Conservation (phyloP, 2,888 invertebrate species). For the Lathronympha strigana region DNA sequence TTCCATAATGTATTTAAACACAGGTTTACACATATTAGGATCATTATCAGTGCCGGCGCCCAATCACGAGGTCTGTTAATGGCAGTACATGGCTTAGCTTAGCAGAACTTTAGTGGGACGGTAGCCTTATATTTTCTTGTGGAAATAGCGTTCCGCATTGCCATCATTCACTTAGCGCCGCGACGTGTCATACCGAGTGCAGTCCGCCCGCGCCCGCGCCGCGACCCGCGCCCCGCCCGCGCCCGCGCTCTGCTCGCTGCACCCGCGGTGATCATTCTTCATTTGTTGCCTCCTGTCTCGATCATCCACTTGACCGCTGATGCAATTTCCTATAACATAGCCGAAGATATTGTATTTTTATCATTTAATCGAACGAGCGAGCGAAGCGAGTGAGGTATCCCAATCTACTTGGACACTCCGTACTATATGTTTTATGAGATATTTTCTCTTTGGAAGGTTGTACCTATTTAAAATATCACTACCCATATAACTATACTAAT, state of each 20-base stretch:
- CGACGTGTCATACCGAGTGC: constrained; percentile 64
- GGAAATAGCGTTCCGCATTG: constrained; percentile 37
- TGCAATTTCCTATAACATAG: constrained; percentile 25
- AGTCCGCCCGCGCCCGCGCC: constrained; percentile 51
- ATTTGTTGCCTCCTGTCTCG: constrained; percentile 67
- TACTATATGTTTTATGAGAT: too few relatives aligned
- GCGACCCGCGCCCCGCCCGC: constrained; percentile 43
- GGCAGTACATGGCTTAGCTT: background rate
- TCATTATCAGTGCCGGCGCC: background rate
- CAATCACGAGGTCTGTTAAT: too few relatives aligned
- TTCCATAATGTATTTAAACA: too few relatives aligned
- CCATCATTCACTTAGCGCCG: constrained; percentile 78
- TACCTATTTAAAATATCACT: too few relatives aligned
- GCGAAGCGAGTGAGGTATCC: too few relatives aligned
- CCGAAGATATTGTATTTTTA: background rate
- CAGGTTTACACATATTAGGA: background rate
- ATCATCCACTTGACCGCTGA: constrained; percentile 64
- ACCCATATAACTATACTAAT: too few relatives aligned
- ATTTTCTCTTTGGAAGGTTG: too few relatives aligned
- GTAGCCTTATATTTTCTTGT: constrained; percentile 22
- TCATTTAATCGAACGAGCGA: too few relatives aligned
- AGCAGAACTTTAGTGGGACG: background rate
- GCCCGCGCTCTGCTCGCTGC: constrained; percentile 52
- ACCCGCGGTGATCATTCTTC: constrained; percentile 79
- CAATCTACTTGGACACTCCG: too few relatives aligned